Evolutionary conservation across 2,113 vertebrate species (phyloP), one percentile per base, ranked within the genome.

Genomic region (Sturnus vulgaris): DNA sequence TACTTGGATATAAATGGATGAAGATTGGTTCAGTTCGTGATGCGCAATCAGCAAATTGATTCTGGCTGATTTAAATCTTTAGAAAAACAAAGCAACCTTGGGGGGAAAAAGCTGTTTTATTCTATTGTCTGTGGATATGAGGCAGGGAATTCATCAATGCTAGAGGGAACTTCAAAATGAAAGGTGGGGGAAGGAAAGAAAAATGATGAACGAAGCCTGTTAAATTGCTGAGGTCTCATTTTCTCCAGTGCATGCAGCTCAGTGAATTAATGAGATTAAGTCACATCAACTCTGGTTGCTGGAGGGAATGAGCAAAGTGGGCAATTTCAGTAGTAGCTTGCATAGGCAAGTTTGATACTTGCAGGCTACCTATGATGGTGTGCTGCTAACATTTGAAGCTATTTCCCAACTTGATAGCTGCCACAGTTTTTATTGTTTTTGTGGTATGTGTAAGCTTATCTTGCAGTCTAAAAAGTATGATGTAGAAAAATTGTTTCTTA

Each of bases 261-360:
- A 64, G 37, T 94, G 91, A 88, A 71, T 94, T 94, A 95, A 94
- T 93, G 59, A 86, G 91, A 86, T 95, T 90, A 94, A 86, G 76
- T 86, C 60, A 73, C 82, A 88, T 92, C 52, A 59, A 44, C 47
- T 76, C 33, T 56, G 60, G 68, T 65, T n/a, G 52, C 86, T 93
- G 72, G 55, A 90, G 86, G 68, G 71, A 66, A 88, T 83, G 56
- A 75, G 60, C 71, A 86, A 87, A 94, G 33, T 11, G 3, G 50
- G 63, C 63, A 80, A 63, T 88, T 94, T 92, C 68, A 52, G 64
- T 11, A 52, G 60, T 28, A 76, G 56, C 77, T 76, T 79, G 44
- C 66, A 56, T 55, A 88, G 52, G 82, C 7, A 15, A 61, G 42
- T 83, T 88, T 88, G 44, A 56, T n/a, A n/a, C 53, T 89, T 84